Conservation (phyloP, 2,113 vertebrate species). For the Onychorhynchus coronatus region DNA sequence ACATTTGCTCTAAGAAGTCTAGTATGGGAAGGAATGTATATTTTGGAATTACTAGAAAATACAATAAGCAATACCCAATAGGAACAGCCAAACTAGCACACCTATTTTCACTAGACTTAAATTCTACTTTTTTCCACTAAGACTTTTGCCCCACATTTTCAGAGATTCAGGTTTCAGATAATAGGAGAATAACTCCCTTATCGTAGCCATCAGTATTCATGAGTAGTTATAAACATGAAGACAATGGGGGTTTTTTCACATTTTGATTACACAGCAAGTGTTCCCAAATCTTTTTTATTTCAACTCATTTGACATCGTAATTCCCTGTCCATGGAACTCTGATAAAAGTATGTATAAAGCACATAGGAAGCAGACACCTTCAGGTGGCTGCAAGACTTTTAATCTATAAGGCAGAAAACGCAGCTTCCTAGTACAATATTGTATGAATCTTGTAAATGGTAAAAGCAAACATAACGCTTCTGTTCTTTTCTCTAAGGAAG, state of each 20-base stretch:
- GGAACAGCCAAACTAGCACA: background rate
- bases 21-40: background rate
- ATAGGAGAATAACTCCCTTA: background rate
- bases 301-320: background rate
- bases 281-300: background rate
- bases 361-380: background rate
- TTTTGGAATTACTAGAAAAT: background rate
- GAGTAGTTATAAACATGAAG: background rate
- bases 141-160: background rate
- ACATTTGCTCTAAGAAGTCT: background rate
- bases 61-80: background rate
- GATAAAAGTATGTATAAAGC: background rate
- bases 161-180: background rate
- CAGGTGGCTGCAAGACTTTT: background rate
- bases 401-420: background rate
- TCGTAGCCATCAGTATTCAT: background rate
- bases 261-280: background rate
- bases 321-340: background rate
- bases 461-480: background rate
- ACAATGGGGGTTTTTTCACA: background rate
- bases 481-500: background rate
- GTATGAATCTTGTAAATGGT: background rate
- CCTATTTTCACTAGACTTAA: background rate
- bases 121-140: background rate
- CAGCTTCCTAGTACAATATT: background rate